Conservation (phyloP, 2,113 vertebrate species). For the Serinus canaria region DNA sequence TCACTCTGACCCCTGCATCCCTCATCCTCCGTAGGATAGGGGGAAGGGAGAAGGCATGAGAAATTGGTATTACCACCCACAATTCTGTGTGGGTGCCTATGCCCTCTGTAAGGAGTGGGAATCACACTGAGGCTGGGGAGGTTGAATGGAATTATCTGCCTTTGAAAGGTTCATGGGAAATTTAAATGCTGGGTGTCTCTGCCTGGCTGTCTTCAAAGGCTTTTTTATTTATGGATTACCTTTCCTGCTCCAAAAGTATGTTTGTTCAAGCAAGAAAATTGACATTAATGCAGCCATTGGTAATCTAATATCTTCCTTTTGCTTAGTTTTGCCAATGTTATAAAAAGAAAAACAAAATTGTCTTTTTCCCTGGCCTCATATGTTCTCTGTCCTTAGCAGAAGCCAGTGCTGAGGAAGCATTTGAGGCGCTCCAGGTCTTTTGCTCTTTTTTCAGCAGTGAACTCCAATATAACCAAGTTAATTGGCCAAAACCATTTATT, state of each 20-base stretch:
- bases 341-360: background rate
- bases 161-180: background rate
- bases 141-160: background rate
- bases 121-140: background rate
- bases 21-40: background rate
- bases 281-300: background rate
- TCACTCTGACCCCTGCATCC: background rate
- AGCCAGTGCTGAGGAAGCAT: background rate
- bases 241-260: background rate
- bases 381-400: background rate
- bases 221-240: background rate
- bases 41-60: background rate
- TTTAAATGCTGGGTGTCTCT: rapidly evolving
- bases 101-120: background rate
- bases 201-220: background rate
- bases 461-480: background rate
- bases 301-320: background rate
- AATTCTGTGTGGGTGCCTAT: background rate
- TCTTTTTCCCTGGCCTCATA: background rate
- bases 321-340: background rate
- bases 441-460: background rate
- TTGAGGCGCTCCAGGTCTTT: rapidly evolving
- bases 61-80: background rate
- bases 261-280: background rate
- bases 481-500: background rate